These are phyloP conservation scores for Karalla daura DNA, from an alignment of 2,797 vertebrate species.

Conservation along the genomic window DNA sequence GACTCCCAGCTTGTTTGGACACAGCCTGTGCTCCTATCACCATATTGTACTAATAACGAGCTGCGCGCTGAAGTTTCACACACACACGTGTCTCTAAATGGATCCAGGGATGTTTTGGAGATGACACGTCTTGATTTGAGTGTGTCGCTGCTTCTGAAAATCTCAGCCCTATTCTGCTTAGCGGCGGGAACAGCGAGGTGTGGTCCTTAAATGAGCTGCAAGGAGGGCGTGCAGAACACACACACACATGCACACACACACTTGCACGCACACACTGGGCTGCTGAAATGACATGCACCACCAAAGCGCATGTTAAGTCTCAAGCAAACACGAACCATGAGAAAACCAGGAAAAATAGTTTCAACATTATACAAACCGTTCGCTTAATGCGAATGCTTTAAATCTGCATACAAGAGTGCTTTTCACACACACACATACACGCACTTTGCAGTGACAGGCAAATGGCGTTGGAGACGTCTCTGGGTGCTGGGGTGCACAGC, in stretches of 20 bases:
- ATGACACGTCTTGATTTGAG: constrained; percentile 56
- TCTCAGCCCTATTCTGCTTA: constrained; percentile 26
- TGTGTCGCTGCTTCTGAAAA: constrained; percentile 34
- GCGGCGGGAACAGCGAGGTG: constrained; percentile 31
- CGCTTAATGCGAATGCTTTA: constrained; percentile 21
- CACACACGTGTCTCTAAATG: constrained; percentile 34
- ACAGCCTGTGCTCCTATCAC: constrained; percentile 18
- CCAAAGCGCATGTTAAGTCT: background rate
- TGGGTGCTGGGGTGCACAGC: constrained; percentile 74
- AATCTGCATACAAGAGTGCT: constrained; percentile 18
- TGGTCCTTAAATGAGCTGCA: constrained; percentile 27
- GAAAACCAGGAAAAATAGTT: background rate
- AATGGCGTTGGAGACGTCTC: constrained; percentile 52
- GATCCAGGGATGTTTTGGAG: constrained; percentile 34
- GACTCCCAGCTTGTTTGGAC: constrained; percentile 25
- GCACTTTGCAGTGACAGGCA: constrained; percentile 9
- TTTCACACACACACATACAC: constrained; percentile 24
- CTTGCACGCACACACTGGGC: background rate
- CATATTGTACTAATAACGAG: constrained; percentile 55
- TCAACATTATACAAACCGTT: constrained; percentile 1
- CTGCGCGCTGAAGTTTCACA: constrained; percentile 47
- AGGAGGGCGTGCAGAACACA: background rate
- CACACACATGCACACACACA: constrained; percentile 1
- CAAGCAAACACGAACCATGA: background rate
- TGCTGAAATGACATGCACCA: constrained; percentile 7